Conservation (phyloP, 2,113 vertebrate species). For the Vulpes lagopus region DNA sequence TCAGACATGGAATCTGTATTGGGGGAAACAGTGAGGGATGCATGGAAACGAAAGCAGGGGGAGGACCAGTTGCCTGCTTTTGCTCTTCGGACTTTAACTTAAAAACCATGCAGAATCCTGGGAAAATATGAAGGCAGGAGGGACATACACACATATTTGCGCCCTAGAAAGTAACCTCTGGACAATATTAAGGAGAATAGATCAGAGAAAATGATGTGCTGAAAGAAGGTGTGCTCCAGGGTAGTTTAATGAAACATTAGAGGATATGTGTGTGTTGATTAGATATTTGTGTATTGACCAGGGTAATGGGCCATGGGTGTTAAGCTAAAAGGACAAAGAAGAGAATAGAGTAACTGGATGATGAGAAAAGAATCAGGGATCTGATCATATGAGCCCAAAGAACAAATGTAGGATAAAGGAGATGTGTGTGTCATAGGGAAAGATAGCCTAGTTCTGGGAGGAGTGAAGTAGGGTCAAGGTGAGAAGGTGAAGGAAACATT, state of each 20-base stretch:
- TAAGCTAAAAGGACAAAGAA: neutral
- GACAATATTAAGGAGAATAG: neutral
- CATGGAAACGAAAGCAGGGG: neutral
- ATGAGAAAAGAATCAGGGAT: neutral
- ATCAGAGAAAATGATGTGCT: neutral
- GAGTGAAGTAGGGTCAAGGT: accelerated
- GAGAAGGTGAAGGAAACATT: neutral
- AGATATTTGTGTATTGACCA: neutral
- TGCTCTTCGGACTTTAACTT: neutral
- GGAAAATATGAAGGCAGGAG: slow-evolving; percentile 7
- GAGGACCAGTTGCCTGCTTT: neutral
- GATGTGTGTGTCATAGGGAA: neutral
- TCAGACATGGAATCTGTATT: neutral
- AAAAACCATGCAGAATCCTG: neutral
- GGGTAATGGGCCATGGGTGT: neutral
- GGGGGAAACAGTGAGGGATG: neutral
- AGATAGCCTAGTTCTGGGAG: accelerated
- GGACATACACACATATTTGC: neutral
- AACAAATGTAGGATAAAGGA: neutral
- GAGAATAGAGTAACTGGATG: neutral
- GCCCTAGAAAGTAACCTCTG: neutral
- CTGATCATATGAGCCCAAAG: neutral
- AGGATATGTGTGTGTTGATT: neutral
- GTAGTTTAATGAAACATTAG: neutral
- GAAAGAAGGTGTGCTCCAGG: neutral